phyloP scores from a whole-genome alignment of 2,888 invertebrate genomes.

The Luperina nickerlii region DNA sequence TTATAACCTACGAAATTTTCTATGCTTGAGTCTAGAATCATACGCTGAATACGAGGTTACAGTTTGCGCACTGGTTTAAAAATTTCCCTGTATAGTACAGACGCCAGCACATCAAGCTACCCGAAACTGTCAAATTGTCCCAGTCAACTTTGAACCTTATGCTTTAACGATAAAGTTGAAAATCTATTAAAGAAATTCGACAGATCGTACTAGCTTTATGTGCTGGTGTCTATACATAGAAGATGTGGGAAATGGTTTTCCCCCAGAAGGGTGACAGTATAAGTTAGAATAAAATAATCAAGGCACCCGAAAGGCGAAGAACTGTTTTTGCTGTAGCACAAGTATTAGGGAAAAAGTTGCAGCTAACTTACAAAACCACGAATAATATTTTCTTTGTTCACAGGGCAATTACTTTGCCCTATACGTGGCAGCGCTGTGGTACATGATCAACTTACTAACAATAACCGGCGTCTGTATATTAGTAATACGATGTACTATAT shows the following conservation, averaged over 20 bases:
- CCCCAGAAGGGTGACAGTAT: neutral
- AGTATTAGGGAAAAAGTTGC: neutral
- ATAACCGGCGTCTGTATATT: constrained; percentile 82
- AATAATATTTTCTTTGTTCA: constrained; percentile 28
- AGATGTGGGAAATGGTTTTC: neutral
- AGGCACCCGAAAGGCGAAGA: neutral
- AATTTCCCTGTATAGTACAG: too few relatives aligned
- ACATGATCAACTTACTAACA: constrained; percentile 87
- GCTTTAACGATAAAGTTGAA: too few relatives aligned
- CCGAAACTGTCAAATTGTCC: too few relatives aligned
- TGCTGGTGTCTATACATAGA: neutral
- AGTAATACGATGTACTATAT: too few relatives aligned
- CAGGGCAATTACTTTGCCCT: constrained; percentile 83
- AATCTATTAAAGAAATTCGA: too few relatives aligned
- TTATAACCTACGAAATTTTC: too few relatives aligned
- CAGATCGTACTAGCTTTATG: too few relatives aligned
- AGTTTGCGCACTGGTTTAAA: too few relatives aligned
- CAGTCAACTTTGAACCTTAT: too few relatives aligned
- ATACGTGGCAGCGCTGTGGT: constrained; percentile 87
- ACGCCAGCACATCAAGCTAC: too few relatives aligned
- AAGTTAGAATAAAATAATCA: neutral
- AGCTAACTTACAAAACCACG: neutral
- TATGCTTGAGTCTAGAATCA: neutral
- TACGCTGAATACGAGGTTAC: too few relatives aligned
- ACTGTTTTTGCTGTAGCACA: neutral